Percentiles rank a stretch among this genome's conserved stretches.
Evolutionary conservation across 1,140 invertebrate genomes (phyloP).

Genomic region (Hyphantria cunea): DNA sequence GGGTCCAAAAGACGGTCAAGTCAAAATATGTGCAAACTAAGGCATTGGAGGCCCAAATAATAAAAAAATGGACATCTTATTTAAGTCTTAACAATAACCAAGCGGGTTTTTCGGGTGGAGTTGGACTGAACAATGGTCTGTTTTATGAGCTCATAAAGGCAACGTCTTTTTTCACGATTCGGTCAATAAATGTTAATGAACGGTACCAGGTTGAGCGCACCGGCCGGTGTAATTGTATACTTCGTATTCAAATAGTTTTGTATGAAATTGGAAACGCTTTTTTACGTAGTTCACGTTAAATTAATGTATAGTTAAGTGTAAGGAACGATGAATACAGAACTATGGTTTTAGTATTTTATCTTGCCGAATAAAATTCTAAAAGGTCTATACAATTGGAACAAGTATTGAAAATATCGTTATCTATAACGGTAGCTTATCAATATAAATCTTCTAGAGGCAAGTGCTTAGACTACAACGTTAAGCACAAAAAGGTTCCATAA

Average conservation of each 20-base stretch:
- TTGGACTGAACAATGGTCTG: constrained; percentile 61
- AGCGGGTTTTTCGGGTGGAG: constrained; percentile 58
- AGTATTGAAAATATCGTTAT: no score
- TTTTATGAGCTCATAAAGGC: constrained; percentile 71
- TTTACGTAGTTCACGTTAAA: not conserved
- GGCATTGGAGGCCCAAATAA: constrained; percentile 71
- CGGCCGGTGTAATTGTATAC: constrained; percentile 8
- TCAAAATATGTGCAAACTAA: constrained; percentile 78
- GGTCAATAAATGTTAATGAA: constrained; percentile 63
- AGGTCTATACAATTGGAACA: no score
- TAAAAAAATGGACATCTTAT: constrained; percentile 79
- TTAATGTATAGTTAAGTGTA: no score
- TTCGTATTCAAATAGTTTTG: constrained; percentile 18
- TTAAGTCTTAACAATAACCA: constrained; percentile 74
- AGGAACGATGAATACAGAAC: no score
- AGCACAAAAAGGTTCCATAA: no score
- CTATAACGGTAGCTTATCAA: no score
- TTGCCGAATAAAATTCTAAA: no score
- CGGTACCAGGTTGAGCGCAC: constrained; percentile 29
- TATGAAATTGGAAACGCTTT: not conserved
- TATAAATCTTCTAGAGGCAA: no score
- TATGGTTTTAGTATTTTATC: no score
- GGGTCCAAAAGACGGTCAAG: constrained; percentile 53
- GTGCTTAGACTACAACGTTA: no score
- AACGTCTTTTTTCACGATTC: constrained; percentile 66